Evolutionary conservation across 2,797 vertebrate genomes (phyloP).

Genomic region (Rhinatrema bivittatum): DNA sequence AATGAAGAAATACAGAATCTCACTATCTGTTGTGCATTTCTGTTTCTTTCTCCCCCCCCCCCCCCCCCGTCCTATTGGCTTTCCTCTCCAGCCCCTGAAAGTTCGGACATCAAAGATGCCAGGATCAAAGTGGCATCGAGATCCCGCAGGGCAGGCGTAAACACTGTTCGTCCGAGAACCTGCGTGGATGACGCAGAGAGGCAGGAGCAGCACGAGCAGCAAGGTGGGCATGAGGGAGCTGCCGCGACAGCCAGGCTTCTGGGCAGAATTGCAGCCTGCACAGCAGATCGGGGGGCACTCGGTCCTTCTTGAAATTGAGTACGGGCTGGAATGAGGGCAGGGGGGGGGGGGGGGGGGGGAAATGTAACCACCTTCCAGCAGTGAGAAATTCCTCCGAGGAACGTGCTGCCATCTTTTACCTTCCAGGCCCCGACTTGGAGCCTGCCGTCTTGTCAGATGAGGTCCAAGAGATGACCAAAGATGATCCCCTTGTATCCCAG

Average conservation of each 20-base stretch:
- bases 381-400: not conserved
- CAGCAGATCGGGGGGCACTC: no score
- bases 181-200: not conserved
- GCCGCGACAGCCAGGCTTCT: no score
- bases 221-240: not conserved
- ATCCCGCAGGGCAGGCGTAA: not conserved
- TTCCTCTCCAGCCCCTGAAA: not conserved
- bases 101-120: not conserved
- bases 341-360: no score
- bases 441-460: not conserved
- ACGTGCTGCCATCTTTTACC: not conserved
- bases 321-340: no score
- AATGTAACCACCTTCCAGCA: no score
- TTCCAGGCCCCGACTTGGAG: not conserved
- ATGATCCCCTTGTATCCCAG: slow-evolving; percentile 16
- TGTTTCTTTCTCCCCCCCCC: no score
- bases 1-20: no score
- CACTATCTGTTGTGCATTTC: no score
- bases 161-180: not conserved
- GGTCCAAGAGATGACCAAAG: slow-evolving; percentile 7
- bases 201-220: not conserved
- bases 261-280: not conserved
- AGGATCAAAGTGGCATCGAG: not conserved
- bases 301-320: no score
- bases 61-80: not conserved